Evolutionary conservation across 2,888 invertebrate species (phyloP).

Genomic region (Sesamia inferens): DNA sequence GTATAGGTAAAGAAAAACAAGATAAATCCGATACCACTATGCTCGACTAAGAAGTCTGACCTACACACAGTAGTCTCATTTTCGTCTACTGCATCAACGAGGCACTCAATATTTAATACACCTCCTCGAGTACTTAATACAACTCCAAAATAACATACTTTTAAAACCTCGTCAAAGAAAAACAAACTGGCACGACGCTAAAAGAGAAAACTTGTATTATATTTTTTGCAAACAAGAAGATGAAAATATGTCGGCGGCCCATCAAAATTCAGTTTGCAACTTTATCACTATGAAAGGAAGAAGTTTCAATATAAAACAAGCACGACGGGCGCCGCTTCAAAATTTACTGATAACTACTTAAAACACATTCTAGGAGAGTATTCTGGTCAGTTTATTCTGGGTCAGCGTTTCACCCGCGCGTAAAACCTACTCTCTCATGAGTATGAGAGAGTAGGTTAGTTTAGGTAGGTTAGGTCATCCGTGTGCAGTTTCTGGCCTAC

Average conservation of each 20-base stretch:
- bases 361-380: slow-evolving; percentile 51
- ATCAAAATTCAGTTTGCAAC: slow-evolving; percentile 68
- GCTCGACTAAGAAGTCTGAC: too few relatives aligned
- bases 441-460: too few relatives aligned
- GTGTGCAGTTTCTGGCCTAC: not conserved
- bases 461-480: too few relatives aligned
- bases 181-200: slow-evolving; percentile 11
- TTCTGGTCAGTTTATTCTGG: slow-evolving; percentile 35
- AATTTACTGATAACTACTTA: slow-evolving; percentile 69
- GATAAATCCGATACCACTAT: too few relatives aligned
- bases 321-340: slow-evolving; percentile 56
- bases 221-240: slow-evolving; percentile 46
- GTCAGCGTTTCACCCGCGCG: accelerated
- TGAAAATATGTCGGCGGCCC: slow-evolving; percentile 44
- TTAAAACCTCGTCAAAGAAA: slow-evolving; percentile 20
- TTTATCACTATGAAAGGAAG: slow-evolving; percentile 52
- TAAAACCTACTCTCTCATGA: not conserved
- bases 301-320: slow-evolving; percentile 65
- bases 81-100: not conserved
- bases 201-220: slow-evolving; percentile 30
- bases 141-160: not conserved
- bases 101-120: not conserved
- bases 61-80: not conserved
- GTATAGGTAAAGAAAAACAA: too few relatives aligned
- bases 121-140: not conserved